Percentiles rank a stretch among this genome's conserved stretches.
These are phyloP conservation scores for Siniperca scherzeri DNA, from an alignment of 2,797 vertebrate genomes.

Conservation along the genomic window DNA sequence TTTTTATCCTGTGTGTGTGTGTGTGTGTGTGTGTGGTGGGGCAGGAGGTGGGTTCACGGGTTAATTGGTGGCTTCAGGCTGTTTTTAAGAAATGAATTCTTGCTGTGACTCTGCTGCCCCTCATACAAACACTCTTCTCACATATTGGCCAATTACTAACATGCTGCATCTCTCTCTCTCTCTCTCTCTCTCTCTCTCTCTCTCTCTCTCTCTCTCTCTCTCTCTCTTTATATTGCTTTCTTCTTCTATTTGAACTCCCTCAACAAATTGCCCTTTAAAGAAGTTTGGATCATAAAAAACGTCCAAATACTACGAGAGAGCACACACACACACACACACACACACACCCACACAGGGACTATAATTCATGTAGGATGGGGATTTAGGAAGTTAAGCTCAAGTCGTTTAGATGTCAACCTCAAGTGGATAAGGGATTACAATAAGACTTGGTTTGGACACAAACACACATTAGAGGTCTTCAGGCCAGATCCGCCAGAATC, in stretches of 20 bases:
- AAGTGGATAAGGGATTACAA: background rate
- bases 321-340: background rate
- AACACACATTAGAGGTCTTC: background rate
- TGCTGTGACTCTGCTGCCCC: slow-evolving; percentile 18
- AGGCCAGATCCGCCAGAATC: background rate
- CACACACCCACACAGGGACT: background rate
- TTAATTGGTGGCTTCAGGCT: slow-evolving; percentile 70
- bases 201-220: too few species aligned
- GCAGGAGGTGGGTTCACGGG: slow-evolving; percentile 29
- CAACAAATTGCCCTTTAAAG: too few species aligned
- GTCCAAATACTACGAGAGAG: background rate
- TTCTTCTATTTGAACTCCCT: background rate
- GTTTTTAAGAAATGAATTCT: slow-evolving; percentile 56
- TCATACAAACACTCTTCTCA: slow-evolving; percentile 40
- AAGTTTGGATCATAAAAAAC: background rate
- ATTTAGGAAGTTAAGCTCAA: background rate
- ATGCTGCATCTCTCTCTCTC: background rate
- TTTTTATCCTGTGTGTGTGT: background rate
- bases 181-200: background rate
- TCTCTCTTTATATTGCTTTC: background rate
- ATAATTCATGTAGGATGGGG: background rate
- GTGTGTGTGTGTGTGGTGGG: background rate
- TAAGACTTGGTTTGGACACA: slow-evolving; percentile 21
- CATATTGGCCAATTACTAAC: slow-evolving; percentile 60
- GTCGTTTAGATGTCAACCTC: background rate